Evolutionary conservation across 2,888 invertebrate species (phyloP).

Genomic region (Heliconius hortense): DNA sequence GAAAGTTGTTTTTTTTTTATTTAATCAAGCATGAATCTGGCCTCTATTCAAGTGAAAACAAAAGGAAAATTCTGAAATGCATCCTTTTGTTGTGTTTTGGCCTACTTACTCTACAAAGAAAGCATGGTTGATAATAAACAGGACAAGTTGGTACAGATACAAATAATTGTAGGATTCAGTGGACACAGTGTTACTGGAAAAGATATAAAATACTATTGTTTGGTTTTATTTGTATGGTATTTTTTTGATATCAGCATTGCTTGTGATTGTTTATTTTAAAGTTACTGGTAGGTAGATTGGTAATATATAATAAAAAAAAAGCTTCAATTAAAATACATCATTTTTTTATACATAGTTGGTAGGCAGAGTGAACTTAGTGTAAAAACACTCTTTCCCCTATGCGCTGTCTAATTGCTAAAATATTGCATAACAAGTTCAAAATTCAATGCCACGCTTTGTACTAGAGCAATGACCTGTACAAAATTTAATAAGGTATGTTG

Average conservation of each 20-base stretch:
- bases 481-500: too few species aligned
- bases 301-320: not conserved
- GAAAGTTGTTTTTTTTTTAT: conserved; percentile 36
- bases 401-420: too few species aligned
- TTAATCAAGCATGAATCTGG: conserved; percentile 37
- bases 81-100: conserved; percentile 41
- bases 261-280: not conserved
- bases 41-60: conserved; percentile 37
- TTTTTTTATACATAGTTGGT: too few species aligned
- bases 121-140: conserved; percentile 35
- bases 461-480: too few species aligned
- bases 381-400: too few species aligned
- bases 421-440: too few species aligned
- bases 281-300: not conserved
- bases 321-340: not conserved
- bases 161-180: conserved; percentile 29
- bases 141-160: conserved; percentile 31
- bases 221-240: conserved; percentile 2
- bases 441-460: too few species aligned
- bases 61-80: conserved; percentile 39
- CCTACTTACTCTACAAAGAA: conserved; percentile 41
- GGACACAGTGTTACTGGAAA: conserved; percentile 29
- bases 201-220: conserved; percentile 15
- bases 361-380: too few species aligned
- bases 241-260: conserved; percentile 5